Evolutionary conservation across 2,797 vertebrate species (phyloP).

Genomic region (Carapus acus): DNA sequence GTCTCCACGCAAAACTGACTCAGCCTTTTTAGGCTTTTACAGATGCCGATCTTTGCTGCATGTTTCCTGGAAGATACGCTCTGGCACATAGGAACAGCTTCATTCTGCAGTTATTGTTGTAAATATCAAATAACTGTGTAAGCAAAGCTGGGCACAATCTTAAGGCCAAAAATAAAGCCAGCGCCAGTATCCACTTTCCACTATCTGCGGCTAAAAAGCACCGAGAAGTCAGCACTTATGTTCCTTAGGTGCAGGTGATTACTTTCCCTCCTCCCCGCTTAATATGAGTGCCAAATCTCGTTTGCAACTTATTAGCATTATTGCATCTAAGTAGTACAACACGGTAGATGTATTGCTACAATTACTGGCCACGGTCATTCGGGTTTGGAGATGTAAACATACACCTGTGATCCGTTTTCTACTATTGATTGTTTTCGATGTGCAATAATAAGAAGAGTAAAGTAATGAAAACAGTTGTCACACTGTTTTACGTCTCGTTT

Average conservation of each 20-base stretch:
- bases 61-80: background rate
- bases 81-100: background rate
- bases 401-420: background rate
- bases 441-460: no score
- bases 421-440: background rate
- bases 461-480: no score
- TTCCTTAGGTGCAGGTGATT: background rate
- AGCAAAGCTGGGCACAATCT: background rate
- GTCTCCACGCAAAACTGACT: background rate
- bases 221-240: background rate
- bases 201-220: background rate
- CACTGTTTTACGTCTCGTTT: background rate
- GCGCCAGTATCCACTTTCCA: background rate
- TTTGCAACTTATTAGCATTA: background rate
- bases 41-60: no score
- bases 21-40: background rate
- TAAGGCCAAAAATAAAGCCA: background rate
- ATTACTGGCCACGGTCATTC: no score
- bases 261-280: background rate
- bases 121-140: background rate
- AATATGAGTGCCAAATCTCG: background rate
- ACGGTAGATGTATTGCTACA: no score
- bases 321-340: background rate
- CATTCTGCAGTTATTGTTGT: slow-evolving; percentile 7
- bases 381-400: background rate